Evolutionary conservation across 1,140 invertebrate genomes (phyloP).

Genomic region (Mercenaria mercenaria): DNA sequence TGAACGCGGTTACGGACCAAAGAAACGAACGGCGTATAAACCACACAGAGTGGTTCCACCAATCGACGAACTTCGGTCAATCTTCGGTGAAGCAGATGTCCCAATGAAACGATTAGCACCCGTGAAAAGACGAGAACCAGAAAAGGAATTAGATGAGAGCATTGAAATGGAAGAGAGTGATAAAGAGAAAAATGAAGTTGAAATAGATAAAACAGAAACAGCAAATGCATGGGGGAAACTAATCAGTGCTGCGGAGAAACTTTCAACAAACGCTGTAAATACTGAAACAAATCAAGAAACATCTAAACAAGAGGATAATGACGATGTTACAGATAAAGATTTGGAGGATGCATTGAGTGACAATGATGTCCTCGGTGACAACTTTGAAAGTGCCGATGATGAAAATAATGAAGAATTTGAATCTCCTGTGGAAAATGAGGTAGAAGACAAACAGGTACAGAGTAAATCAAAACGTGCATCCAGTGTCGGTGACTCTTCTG

Average conservation of each 20-base stretch:
- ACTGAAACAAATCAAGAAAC: neutral
- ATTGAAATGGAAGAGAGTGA: neutral
- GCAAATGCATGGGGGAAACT: slow-evolving; percentile 10
- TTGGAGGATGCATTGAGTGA: neutral
- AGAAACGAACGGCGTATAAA: slow-evolving; percentile 51
- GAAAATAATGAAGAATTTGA: neutral
- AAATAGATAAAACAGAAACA: slow-evolving; percentile 3
- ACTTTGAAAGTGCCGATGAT: neutral
- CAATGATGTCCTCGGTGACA: neutral
- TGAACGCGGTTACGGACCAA: slow-evolving; percentile 5
- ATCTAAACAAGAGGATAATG: neutral
- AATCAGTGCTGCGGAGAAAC: slow-evolving; percentile 3
- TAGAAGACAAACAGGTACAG: neutral
- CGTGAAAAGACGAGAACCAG: slow-evolving; percentile 24
- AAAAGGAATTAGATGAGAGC: neutral
- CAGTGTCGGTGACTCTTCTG: neutral
- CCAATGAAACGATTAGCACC: slow-evolving; percentile 51
- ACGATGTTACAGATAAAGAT: neutral
- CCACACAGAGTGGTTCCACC: slow-evolving; percentile 41
- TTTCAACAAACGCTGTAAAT: neutral
- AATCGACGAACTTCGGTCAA: slow-evolving; percentile 1
- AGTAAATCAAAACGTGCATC: slow-evolving; percentile 61
- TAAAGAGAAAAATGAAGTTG: neutral
- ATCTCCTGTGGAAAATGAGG: neutral
- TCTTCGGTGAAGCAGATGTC: slow-evolving; percentile 53